phyloP scores from a whole-genome alignment of 2,797 vertebrate genomes.

The Dallia pectoralis region DNA sequence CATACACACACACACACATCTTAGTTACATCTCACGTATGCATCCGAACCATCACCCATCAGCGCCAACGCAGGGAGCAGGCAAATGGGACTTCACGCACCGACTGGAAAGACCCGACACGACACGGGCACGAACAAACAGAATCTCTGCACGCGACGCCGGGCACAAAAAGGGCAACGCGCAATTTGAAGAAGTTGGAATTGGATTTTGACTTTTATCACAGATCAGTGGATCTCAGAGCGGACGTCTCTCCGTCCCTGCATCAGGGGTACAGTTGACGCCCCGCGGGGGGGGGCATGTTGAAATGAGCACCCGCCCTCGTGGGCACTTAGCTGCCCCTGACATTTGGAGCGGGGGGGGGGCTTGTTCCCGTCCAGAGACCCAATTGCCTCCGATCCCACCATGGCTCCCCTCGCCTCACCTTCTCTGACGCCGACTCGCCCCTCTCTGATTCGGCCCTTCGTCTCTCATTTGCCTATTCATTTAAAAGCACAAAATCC shows the following conservation, averaged over 20 bases:
- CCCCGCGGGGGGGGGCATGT: conserved; percentile 70
- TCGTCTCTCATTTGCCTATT: conserved; percentile 82
- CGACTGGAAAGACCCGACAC: conserved; percentile 32
- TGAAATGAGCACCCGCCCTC: conserved; percentile 71
- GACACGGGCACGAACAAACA: conserved; percentile 45
- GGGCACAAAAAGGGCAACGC: conserved; percentile 60
- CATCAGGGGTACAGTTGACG: conserved; percentile 57
- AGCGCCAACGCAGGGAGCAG: conserved; percentile 16
- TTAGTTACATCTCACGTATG: conserved; percentile 39
- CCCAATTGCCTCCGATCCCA: conserved; percentile 69
- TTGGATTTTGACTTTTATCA: conserved; percentile 79
- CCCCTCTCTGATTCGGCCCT: conserved; percentile 38
- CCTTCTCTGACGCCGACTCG: conserved; percentile 37
- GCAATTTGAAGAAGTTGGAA: conserved; percentile 74
- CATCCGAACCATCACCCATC: background rate
- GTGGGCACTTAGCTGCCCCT: conserved; percentile 67
- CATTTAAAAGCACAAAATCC: conserved; percentile 81
- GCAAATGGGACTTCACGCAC: conserved; percentile 28
- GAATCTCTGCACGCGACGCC: conserved; percentile 32
- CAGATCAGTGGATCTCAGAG: conserved; percentile 71
- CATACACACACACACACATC: background rate
- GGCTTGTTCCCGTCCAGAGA: conserved; percentile 67
- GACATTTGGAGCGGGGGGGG: conserved; percentile 64
- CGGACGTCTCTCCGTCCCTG: conserved; percentile 64
- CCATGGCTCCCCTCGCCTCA: conserved; percentile 58